phyloP scores from a whole-genome alignment of 2,113 vertebrate species.

The Sigmodon hispidus region DNA sequence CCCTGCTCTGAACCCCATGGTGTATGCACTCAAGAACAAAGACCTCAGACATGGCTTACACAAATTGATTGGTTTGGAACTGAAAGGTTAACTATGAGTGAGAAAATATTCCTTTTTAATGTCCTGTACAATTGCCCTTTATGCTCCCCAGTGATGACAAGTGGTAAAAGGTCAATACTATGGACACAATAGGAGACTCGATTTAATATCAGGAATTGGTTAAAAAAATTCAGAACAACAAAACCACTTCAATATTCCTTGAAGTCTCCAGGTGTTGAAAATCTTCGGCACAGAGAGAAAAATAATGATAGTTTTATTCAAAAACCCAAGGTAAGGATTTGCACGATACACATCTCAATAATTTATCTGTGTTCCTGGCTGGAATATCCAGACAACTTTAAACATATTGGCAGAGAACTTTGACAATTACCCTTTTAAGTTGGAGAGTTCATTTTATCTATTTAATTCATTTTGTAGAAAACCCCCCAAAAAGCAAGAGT shows the following conservation, averaged over 20 bases:
- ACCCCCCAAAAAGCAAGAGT: neutral
- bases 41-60: neutral
- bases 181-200: fast-evolving
- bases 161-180: neutral
- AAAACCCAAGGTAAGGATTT: neutral
- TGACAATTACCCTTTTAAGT: neutral
- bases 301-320: neutral
- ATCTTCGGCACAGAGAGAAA: neutral
- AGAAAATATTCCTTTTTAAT: neutral
- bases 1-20: neutral
- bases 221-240: neutral
- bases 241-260: neutral
- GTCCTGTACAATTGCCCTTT: neutral
- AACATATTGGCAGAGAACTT: neutral
- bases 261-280: neutral
- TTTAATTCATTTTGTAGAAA: neutral
- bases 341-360: no score
- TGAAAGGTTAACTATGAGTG: neutral
- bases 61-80: neutral
- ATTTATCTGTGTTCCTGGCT: neutral
- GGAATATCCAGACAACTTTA: neutral
- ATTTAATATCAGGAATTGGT: neutral
- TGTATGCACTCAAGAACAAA: neutral
- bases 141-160: neutral
- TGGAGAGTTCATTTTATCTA: neutral